Percentiles rank a stretch among this genome's conserved stretches.
phyloP scores from a whole-genome alignment of 2,797 vertebrate species.

The Falco peregrinus region DNA sequence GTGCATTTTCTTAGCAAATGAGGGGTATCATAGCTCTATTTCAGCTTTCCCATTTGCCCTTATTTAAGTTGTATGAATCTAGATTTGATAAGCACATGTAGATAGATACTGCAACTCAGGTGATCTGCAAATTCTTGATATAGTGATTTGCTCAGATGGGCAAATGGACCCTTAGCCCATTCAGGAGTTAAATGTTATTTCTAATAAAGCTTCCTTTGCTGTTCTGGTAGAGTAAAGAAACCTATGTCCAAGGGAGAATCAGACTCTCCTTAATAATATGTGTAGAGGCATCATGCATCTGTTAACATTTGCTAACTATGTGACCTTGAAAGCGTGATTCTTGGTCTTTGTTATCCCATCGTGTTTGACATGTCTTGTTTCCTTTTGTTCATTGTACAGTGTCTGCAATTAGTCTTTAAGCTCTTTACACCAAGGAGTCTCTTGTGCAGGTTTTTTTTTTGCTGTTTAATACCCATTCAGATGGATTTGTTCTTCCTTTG shows the following conservation, averaged over 20 bases:
- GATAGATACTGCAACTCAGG: background rate
- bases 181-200: background rate
- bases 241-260: background rate
- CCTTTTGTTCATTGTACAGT: background rate
- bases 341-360: background rate
- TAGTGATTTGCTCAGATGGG: background rate
- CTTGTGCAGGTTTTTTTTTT: background rate
- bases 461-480: constrained; percentile 18
- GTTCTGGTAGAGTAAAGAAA: background rate
- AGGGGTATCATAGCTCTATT: fast-evolving
- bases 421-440: constrained; percentile 1
- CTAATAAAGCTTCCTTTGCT: background rate
- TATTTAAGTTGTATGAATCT: background rate
- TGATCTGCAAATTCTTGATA: background rate
- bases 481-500: constrained; percentile 24
- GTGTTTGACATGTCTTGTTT: background rate
- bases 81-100: background rate
- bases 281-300: background rate
- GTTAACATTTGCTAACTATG: background rate
- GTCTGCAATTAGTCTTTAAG: constrained; percentile 10
- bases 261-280: background rate
- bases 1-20: background rate
- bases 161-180: background rate
- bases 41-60: background rate
- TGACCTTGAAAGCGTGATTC: background rate